Evolutionary conservation across 2,888 invertebrate species (phyloP).

Genomic region (Strigamia transsilvanica): DNA sequence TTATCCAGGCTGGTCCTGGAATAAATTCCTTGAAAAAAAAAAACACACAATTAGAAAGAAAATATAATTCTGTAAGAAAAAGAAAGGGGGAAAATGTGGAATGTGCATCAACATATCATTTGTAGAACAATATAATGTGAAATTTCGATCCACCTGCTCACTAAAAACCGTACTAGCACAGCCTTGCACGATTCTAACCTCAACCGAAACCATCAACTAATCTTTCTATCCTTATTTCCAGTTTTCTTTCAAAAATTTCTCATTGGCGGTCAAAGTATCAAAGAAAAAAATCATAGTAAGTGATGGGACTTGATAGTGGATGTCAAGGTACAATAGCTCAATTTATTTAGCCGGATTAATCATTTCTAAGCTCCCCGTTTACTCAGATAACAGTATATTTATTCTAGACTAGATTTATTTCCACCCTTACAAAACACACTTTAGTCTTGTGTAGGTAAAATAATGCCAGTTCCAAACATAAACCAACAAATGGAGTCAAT

Average conservation of each 20-base stretch:
- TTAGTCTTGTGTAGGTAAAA: background rate
- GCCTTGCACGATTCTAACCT: background rate
- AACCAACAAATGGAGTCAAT: background rate
- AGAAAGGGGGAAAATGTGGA: background rate
- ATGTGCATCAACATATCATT: background rate
- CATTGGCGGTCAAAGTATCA: slow-evolving; percentile 36
- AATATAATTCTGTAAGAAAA: background rate
- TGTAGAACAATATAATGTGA: slow-evolving; percentile 6
- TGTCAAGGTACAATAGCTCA: slow-evolving; percentile 38
- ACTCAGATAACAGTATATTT: background rate
- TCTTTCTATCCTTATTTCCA: slow-evolving; percentile 22
- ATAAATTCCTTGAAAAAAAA: background rate
- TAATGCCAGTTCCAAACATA: too few species aligned
- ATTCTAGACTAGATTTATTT: background rate
- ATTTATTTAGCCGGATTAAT: background rate
- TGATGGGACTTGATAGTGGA: background rate
- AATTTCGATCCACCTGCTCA: too few species aligned
- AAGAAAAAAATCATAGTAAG: slow-evolving; percentile 17
- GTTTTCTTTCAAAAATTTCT: slow-evolving; percentile 34
- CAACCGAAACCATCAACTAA: background rate
- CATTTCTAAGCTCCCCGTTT: background rate
- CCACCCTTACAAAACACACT: too few species aligned
- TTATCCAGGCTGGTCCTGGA: slow-evolving; percentile 12
- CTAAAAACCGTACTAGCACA: background rate
- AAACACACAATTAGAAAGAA: background rate